Evolutionary conservation across 2,888 invertebrate genomes (phyloP), one percentile per base, ranked within the genome.

Genomic region (Callimorpha dominula): DNA sequence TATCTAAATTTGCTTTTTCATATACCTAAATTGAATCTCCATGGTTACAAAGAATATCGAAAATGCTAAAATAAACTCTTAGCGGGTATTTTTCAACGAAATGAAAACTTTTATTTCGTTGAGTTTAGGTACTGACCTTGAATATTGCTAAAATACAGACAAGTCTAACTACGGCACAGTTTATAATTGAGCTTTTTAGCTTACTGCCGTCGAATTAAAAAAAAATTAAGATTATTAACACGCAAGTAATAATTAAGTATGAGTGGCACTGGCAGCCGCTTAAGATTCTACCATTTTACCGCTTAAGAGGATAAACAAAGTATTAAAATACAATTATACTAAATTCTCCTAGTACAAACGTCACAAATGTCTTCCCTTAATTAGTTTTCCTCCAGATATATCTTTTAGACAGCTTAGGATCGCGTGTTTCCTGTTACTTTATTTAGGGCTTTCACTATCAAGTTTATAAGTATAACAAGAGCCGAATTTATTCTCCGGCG

Each of bases 401-500:
- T 78, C 71, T 67, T 60, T 71, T 65, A 67, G 68, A 71, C 66
- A 62, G 72, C 66, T 71, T 75, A 75, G 77, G 70, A 68, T 84
- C 70, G 81, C 81, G 76, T 85, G 83, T 60, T 78, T 75, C 78
- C 68, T 70, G 75, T 75, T 69, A 77, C 73, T 78, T 71, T 68
- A 76, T 71, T 68, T 62, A 64, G 65, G 72, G 31, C 20, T 60
- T 54, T n/a, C 71, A 65, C 65, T 65, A 65, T 68, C 65, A 49
- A 31, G 49, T 52, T 65, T 46, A 65, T 60, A 60, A 60, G 57
- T 60, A 65, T 60, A 65, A 60, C 54, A n/a, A 60, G 57, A 65
- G 73, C 62, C 52, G 69, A 71, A 81, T 78, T 78, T 84, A 82
- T 77, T 70, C 75, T 64, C 67, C 62, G 75, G 52, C 71, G 70